Base-by-base conservation (phyloP, 2,113 vertebrate genomes). In the Hypocryptadius cinnamomeus region DNA sequence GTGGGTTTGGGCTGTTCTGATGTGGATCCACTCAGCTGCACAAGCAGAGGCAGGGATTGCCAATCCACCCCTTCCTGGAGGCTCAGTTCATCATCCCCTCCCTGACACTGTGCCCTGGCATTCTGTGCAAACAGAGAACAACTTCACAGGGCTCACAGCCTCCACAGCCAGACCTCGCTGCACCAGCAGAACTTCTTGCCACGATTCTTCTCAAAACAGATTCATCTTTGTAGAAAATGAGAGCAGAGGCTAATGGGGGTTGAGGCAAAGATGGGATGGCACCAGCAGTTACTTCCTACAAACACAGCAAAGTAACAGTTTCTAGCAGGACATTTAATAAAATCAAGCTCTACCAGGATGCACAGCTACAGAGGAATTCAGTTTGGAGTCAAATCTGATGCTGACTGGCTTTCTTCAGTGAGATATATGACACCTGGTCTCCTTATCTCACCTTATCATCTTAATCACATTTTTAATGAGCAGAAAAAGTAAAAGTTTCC, bases 181-280 rank as follows among this genome's bases (percentile, higher is more conserved):
- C 57, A 48, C 27, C 44, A 79, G 74, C 87, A 79, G 56, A 50
- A 70, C 83, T 83, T 71, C 76, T 79, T 89, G 68, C 60, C 47
- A 12, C 39, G 35, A 28, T 87, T 92, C 77, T 89, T 60, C 85
- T 66, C 60, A 68, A 92, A 95, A 94, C 27, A 89, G 74, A 87
- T 83, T 80, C 70, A 89, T 94, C 76, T 87, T 70, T 27, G 59
- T 74, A 54, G 87, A 56, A 91, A 90, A 92, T n/a, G 44, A 93
- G 69, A 85, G 74, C 71, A 94, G 59, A 87, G 91, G 85, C 74
- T 93, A 95, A 94, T 87, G 85, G 91, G 63, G 56, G 82, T 33
- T 76, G 66, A 94, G 82, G 79, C 78, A 77, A 93, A 92, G 89
- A 89, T 89, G 87, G 91, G 74, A 89, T 40, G 56, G 87, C 71